These are phyloP conservation scores for Fragum whitleyi DNA, from an alignment of 2,888 invertebrate species.

Conservation along the genomic window DNA sequence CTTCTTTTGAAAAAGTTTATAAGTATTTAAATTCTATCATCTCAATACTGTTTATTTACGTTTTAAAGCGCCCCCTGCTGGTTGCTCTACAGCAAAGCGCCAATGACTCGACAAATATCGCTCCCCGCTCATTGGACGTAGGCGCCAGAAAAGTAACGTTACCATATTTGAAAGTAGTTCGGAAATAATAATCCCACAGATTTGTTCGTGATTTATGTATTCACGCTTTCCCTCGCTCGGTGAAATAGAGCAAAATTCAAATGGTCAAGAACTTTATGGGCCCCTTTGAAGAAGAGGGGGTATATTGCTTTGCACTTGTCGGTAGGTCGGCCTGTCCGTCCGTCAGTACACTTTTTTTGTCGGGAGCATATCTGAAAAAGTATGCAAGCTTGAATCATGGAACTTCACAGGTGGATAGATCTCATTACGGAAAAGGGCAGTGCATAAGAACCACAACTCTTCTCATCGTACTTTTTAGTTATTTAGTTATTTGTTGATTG, in stretches of 20 bases:
- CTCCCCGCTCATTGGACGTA: slow-evolving; percentile 28
- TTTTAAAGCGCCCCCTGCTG: slow-evolving; percentile 31
- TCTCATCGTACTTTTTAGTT: too few relatives aligned
- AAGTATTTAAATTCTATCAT: slow-evolving; percentile 40
- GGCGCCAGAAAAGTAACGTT: slow-evolving; percentile 61
- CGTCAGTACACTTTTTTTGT: too few relatives aligned
- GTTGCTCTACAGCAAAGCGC: slow-evolving; percentile 45
- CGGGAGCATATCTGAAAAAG: too few relatives aligned
- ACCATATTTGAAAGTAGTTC: slow-evolving; percentile 51
- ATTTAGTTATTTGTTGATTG: too few relatives aligned
- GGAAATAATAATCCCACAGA: slow-evolving; percentile 31
- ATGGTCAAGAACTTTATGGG: too few relatives aligned
- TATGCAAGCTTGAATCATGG: too few relatives aligned
- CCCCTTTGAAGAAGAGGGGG: too few relatives aligned
- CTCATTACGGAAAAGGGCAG: too few relatives aligned
- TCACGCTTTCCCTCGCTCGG: not conserved
- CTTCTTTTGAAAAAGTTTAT: slow-evolving; percentile 5
- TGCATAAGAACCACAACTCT: too few relatives aligned
- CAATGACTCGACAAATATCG: slow-evolving; percentile 50
- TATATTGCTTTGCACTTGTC: too few relatives aligned
- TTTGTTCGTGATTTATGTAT: slow-evolving; percentile 53
- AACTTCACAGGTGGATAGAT: too few relatives aligned
- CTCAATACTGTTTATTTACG: slow-evolving; percentile 50
- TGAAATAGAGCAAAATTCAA: not conserved
- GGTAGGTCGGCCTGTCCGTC: too few relatives aligned